A percentile compares a stretch with the other conserved stretches of the same genome.
These are phyloP conservation scores for Phengaris arion DNA, from an alignment of 2,888 invertebrate genomes.

Conservation along the genomic window DNA sequence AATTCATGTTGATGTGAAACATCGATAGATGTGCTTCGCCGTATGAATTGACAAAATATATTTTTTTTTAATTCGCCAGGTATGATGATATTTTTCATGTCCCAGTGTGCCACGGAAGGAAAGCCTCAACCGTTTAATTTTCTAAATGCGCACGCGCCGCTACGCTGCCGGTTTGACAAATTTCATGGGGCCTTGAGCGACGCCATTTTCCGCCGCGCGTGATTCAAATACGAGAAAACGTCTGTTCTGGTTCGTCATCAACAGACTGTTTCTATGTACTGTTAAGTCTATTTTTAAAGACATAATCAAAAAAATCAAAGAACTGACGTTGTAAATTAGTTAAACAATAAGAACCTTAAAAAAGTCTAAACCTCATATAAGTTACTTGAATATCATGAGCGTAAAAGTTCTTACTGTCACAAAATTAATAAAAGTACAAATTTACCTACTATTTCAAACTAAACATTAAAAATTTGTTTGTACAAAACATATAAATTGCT, in stretches of 20 bases:
- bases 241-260: slow-evolving; percentile 32
- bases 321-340: too few species aligned
- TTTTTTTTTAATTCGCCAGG: too few species aligned
- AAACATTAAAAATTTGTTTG: not conserved
- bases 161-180: slow-evolving; percentile 62
- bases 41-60: too few species aligned
- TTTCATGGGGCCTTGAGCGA: slow-evolving; percentile 71
- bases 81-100: too few species aligned
- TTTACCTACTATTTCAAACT: not conserved
- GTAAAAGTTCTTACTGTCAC: too few species aligned
- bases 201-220: slow-evolving; percentile 71
- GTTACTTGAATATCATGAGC: too few species aligned
- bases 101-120: slow-evolving; percentile 8
- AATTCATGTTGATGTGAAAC: too few species aligned
- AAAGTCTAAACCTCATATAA: too few species aligned
- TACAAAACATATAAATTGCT: not conserved
- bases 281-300: too few species aligned
- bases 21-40: too few species aligned
- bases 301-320: too few species aligned
- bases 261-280: not conserved
- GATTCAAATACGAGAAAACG: slow-evolving; percentile 59
- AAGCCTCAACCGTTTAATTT: not conserved
- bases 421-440: not conserved
- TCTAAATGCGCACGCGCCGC: slow-evolving; percentile 48
- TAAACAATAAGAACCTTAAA: too few species aligned